Evolutionary conservation across 2,888 invertebrate genomes (phyloP), one percentile per base, ranked within the genome.

Genomic region (Pinctada fucata): DNA sequence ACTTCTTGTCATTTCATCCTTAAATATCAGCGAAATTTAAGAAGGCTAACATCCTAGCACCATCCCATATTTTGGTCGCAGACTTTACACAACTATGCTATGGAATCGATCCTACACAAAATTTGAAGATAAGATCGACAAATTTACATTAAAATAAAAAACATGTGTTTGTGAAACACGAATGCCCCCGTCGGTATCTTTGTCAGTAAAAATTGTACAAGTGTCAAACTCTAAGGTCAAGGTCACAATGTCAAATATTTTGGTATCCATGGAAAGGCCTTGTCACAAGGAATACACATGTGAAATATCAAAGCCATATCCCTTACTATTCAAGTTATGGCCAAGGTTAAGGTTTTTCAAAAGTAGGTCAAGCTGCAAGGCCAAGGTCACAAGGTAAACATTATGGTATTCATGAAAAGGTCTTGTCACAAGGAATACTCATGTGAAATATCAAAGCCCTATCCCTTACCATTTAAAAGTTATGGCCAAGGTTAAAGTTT

Each of bases 201-300:
- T 13, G 58, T 6, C 58, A 13, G 6, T 10, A 58, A 6, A 58
- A 58, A 58, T 6, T 0, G 8, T 58, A 58, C 1, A 58, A 10
- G 13, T 10, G 58, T 6, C 58, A 58, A 58, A 58, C 13, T 58
- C 13, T 1, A 58, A 58, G 58, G 58, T 58, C 58, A 58, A 58
- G 58, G 58, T 58, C 58, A 58, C 58, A 13, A 58, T 0, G 58
- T 58, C 58, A 58, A 58, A 47, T 48, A 69, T 47, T 69, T 47
- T 69, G 69, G 48, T 48, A n/a, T 3, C 6, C 10, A 47, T 3
- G 13, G 58, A 58, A 6, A 58, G 58, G 48, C 48, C 49, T 69
- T 69, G 69, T 48, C 69, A 45, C 47, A 69, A 69, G 10, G 8
- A 69, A 48, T 69, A 47, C 69, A 69, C 68, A 68, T 48, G 47